phyloP scores from a whole-genome alignment of 2,888 invertebrate genomes.

The Amphipoea lucens region DNA sequence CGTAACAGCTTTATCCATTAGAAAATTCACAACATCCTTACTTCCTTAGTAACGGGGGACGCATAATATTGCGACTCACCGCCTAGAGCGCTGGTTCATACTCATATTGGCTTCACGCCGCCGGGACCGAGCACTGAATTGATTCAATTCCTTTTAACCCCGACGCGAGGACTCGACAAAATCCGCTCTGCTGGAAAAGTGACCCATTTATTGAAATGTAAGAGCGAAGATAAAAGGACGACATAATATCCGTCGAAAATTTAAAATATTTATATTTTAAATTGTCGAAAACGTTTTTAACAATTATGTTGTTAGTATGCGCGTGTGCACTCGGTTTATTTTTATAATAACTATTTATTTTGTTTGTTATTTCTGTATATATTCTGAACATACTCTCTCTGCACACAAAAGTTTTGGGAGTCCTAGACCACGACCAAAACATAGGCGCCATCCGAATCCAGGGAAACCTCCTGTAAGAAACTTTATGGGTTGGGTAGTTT shows the following conservation, averaged over 20 bases:
- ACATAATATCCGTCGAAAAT: neutral
- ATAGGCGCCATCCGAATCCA: neutral
- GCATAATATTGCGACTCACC: no score
- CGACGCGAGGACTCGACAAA: slow-evolving; percentile 75
- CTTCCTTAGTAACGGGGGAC: no score
- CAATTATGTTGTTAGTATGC: neutral
- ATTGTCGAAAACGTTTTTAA: neutral
- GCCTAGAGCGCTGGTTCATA: no score
- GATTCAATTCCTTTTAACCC: slow-evolving; percentile 86
- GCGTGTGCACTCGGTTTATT: neutral
- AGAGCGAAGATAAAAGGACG: slow-evolving; percentile 19
- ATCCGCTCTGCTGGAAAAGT: slow-evolving; percentile 77
- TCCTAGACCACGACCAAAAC: neutral
- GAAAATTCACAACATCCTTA: no score
- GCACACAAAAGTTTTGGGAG: neutral
- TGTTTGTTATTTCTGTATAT: neutral
- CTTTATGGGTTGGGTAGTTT: neutral
- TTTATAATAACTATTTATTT: neutral
- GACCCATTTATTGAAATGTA: slow-evolving; percentile 69
- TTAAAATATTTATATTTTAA: neutral
- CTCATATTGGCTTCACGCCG: no score
- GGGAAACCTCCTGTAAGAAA: neutral
- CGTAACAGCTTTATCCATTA: no score
- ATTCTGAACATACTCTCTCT: neutral
- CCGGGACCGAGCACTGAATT: slow-evolving; percentile 75